Conservation (phyloP, 2,888 invertebrate genomes). For the Leptinotarsa rubiginosa region DNA sequence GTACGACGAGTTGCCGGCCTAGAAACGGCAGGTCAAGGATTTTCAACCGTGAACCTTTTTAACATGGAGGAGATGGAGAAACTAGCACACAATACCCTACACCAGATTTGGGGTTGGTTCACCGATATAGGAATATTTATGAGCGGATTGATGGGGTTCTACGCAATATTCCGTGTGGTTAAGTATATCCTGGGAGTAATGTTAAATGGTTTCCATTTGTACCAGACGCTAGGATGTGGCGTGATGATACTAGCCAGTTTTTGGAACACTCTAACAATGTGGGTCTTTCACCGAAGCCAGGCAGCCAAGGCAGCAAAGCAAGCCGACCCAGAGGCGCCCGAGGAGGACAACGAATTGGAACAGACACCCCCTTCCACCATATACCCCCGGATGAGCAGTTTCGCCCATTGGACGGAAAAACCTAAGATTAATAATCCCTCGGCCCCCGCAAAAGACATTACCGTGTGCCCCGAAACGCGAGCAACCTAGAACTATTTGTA, state of each 20-base stretch:
- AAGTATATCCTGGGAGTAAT: conserved; percentile 27
- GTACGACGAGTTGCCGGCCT: conserved; percentile 37
- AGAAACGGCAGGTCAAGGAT: conserved; percentile 36
- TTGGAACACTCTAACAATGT: conserved; percentile 34
- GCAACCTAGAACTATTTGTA: not conserved
- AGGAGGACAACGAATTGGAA: not conserved
- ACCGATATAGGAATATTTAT: conserved; percentile 34
- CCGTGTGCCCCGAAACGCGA: not conserved
- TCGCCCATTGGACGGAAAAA: too few relatives aligned
- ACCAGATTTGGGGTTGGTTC: conserved; percentile 39
- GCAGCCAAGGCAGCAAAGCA: conserved; percentile 4
- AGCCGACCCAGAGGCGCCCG: conserved; percentile 1
- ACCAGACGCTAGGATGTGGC: conserved; percentile 35
- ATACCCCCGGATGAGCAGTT: too few relatives aligned
- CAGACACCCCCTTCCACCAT: not conserved
- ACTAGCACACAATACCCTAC: conserved; percentile 33
- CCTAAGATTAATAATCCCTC: too few relatives aligned
- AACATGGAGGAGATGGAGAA: conserved; percentile 35
- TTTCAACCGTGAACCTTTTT: conserved; percentile 31
- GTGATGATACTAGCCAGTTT: conserved; percentile 31
- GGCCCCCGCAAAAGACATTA: too few relatives aligned
- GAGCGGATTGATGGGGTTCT: conserved; percentile 34
- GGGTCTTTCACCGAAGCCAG: conserved; percentile 30
- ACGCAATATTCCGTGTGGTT: conserved; percentile 30
- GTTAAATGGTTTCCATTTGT: conserved; percentile 35